phyloP scores from a whole-genome alignment of 1,140 invertebrate genomes.

The Hesperophylax magnus region DNA sequence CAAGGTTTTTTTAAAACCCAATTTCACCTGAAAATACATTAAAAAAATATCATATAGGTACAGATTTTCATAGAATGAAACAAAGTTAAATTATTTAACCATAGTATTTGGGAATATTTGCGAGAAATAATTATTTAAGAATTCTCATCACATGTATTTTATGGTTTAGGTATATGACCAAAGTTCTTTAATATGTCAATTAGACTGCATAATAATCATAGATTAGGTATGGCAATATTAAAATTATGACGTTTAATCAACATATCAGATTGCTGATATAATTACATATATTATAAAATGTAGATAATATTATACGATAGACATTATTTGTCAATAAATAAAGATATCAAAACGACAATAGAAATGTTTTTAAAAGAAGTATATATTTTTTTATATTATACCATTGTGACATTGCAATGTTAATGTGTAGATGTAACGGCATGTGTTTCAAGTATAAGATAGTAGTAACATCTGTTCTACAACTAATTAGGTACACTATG shows the following conservation, averaged over 20 bases:
- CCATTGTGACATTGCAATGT: conserved; percentile 5
- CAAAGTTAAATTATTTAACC: conserved; percentile 28
- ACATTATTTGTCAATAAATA: conserved; percentile 29
- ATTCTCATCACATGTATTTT: conserved; percentile 41
- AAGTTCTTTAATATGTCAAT: conserved; percentile 56
- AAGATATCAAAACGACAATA: conserved; percentile 39
- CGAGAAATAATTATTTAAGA: conserved; percentile 17
- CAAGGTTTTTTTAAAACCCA: not conserved
- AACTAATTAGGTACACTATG: not conserved
- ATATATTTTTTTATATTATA: conserved; percentile 34
- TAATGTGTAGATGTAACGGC: not conserved
- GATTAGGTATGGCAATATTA: conserved; percentile 47
- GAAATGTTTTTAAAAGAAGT: conserved; percentile 16
- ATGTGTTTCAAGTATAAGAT: conserved; percentile 19
- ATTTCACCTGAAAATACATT: not conserved
- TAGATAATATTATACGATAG: conserved; percentile 23
- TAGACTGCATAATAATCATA: conserved; percentile 45
- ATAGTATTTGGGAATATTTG: conserved; percentile 29
- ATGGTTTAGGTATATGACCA: conserved; percentile 52
- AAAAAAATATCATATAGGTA: not conserved
- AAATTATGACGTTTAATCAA: conserved; percentile 37
- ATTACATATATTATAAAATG: not conserved
- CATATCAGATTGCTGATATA: conserved; percentile 46
- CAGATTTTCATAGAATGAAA: conserved; percentile 25
- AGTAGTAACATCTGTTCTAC: conserved; percentile 20